Conservation (phyloP, 2,888 invertebrate species). For the Drosophila maculinotata region DNA sequence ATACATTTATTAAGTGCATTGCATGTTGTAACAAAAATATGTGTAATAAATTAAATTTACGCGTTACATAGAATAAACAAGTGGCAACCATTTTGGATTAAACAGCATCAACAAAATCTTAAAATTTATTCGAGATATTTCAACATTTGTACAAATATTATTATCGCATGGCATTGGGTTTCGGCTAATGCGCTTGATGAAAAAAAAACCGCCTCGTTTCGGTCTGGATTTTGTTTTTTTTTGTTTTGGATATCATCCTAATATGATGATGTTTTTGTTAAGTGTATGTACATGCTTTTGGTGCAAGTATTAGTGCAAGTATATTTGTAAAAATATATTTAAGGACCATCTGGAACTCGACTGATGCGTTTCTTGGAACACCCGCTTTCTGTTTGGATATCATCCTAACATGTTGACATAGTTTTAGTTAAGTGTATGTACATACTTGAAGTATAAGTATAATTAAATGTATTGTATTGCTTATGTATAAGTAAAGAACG, state of each 20-base stretch:
- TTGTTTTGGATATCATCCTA: not conserved
- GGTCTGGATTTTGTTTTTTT: conserved; percentile 8
- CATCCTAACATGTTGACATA: not conserved
- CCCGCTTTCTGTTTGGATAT: not conserved
- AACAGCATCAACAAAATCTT: conserved; percentile 27
- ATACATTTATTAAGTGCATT: conserved; percentile 42
- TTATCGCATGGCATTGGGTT: conserved; percentile 17
- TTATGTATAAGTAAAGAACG: conserved; percentile 52
- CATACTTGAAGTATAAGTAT: conserved; percentile 20
- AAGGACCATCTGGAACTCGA: conserved; percentile 20
- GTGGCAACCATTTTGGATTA: conserved; percentile 23
- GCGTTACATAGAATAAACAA: conserved; percentile 26
- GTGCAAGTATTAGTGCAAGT: conserved; percentile 20
- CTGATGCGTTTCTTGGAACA: not conserved
- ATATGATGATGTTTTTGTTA: not conserved
- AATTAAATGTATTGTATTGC: conserved; percentile 45
- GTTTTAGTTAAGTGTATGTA: conserved; percentile 24
- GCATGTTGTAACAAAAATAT: conserved; percentile 39
- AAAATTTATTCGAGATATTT: not conserved
- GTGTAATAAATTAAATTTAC: conserved; percentile 17
- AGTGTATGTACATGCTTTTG: conserved; percentile 27
- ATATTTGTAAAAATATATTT: conserved; percentile 44
- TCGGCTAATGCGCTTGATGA: conserved; percentile 13
- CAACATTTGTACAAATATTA: conserved; percentile 43
- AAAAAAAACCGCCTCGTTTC: not conserved